A percentile compares a stretch with the other conserved stretches of the same genome.
Evolutionary conservation across 1,140 invertebrate species (phyloP).

Genomic region (Hormaphis cornu): DNA sequence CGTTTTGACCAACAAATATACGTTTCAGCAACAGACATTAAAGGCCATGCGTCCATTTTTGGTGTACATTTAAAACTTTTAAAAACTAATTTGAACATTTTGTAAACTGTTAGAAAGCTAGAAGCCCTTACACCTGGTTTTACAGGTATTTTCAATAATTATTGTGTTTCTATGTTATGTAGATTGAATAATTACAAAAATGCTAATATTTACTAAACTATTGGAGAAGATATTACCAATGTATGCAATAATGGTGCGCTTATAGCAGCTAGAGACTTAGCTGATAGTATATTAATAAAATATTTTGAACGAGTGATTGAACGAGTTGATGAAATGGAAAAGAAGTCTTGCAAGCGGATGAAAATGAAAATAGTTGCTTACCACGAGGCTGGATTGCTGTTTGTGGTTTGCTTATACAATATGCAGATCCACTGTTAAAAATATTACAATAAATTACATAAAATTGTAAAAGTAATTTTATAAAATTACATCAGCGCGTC

Average conservation of each 20-base stretch:
- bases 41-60: conserved; percentile 83
- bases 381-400: conserved; percentile 99
- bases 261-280: conserved; percentile 87
- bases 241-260: conserved; percentile 98
- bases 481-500: no score
- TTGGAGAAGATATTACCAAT: conserved; percentile 94
- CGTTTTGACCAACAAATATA: conserved; percentile 98
- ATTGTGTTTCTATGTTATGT: no score
- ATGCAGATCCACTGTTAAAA: conserved; percentile 95
- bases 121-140: conserved; percentile 83
- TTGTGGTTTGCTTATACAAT: conserved; percentile 94
- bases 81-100: conserved; percentile 84
- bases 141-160: conserved; percentile 21
- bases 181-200: no score
- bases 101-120: conserved; percentile 83
- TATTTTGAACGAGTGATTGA: conserved; percentile 98
- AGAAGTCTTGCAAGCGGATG: no score
- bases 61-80: conserved; percentile 81
- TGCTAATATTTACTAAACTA: conserved; percentile 26
- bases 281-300: conserved; percentile 69
- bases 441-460: conserved; percentile 42
- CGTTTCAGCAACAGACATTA: conserved; percentile 98
- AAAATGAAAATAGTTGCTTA: no score
- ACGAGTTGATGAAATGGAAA: conserved; percentile 95
- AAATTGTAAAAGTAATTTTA: no score